Percentiles rank a stretch among this genome's conserved stretches.
Conservation (phyloP, 2,888 invertebrate species). For the Teinopalpus imperialis region DNA sequence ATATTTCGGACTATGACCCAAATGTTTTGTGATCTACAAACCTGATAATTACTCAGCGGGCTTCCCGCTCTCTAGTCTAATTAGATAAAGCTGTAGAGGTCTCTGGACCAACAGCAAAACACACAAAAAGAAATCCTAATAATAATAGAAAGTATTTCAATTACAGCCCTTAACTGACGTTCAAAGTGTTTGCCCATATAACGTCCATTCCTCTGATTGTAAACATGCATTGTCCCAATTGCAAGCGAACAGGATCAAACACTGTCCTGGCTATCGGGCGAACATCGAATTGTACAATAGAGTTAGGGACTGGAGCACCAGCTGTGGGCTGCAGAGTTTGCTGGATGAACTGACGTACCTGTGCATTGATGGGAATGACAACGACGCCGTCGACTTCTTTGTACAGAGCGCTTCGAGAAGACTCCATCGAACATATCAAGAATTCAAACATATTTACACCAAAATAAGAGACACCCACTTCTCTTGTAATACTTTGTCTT, state of each 20-base stretch:
- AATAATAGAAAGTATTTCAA: too few species aligned
- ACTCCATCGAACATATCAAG: not conserved
- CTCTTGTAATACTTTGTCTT: slow-evolving; percentile 4
- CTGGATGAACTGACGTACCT: not conserved
- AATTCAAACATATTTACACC: not conserved
- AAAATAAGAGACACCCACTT: not conserved
- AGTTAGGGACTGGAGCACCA: not conserved
- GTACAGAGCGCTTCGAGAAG: not conserved
- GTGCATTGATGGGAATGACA: not conserved
- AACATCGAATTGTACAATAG: slow-evolving; percentile 1
- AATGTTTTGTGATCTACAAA: too few species aligned
- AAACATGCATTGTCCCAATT: not conserved
- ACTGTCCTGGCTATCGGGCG: not conserved
- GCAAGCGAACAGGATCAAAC: not conserved
- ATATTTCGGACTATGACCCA: too few species aligned
- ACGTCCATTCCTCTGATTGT: not conserved
- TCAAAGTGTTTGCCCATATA: slow-evolving; percentile 6
- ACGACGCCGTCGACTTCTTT: slow-evolving; percentile 5
- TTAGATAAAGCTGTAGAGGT: too few species aligned
- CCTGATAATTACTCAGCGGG: too few species aligned
- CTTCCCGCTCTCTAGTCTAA: too few species aligned
- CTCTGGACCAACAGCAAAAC: too few species aligned
- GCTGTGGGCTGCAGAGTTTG: slow-evolving; percentile 1
- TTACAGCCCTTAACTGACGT: slow-evolving; percentile 8
- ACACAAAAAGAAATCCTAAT: too few species aligned